Base-by-base conservation (phyloP, 2,888 invertebrate genomes). In the Erebia aethiops region DNA sequence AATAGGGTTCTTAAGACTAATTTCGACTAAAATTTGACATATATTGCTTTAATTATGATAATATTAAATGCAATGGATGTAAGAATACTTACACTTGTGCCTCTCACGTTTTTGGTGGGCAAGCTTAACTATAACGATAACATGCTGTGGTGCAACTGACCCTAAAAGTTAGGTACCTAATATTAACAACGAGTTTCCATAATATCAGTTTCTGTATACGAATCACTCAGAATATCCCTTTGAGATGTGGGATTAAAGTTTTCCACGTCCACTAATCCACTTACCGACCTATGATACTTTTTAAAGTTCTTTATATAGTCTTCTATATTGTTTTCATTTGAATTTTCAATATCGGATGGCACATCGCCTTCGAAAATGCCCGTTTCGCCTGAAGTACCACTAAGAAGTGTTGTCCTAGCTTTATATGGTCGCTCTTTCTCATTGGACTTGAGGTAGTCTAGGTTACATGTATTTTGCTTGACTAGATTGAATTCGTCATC, bases 401-500 rank as follows among this genome's bases (percentile, higher is more conserved):
- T 82, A 14, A 82, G 76, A 21, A 82, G 75, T 1, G 80, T 80
- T 51, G 84, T 82, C 63, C 84, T 82, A 10, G 86, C 74, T 16
- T 80, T 80, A 67, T 82, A 87, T 69, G 87, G 84, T 13, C 84
- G 82, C 49, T 75, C 78, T 70, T 86, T 84, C 16, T 84, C 83
- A 64, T 86, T 80, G 1, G 75, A 78, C 73, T 83, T 84, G 69
- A 87, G 89, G 71, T 83, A 90, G 61, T 85, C 79, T 67, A 79
- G 77, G 71, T 87, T 84, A 26, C 86, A 62, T 8, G 13, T 79
- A 57, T 89, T 83, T 73, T 89, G 92, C 75, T 86, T 89, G 69
- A 94, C 88, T 66, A 95, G 86, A 77, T 94, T 92, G 76, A 94
- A 94, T 70, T 95, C 86, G 52, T 95, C 94, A 80, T 96, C 95